phyloP scores from a whole-genome alignment of 2,113 vertebrate genomes.

The Hippoglossus stenolepis region DNA sequence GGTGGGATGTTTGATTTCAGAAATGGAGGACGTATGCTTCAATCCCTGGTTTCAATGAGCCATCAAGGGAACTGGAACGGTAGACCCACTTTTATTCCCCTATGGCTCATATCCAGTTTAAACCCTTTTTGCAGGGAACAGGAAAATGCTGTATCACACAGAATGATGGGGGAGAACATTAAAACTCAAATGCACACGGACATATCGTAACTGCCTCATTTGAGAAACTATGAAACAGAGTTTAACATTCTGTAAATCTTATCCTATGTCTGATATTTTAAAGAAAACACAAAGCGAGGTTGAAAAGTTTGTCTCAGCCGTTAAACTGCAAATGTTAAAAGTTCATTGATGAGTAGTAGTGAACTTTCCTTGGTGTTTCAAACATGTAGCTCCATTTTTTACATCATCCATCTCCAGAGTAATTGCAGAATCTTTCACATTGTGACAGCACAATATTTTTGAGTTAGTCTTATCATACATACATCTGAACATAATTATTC shows the following conservation, averaged over 20 bases:
- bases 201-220: not conserved
- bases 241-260: slow-evolving; percentile 6
- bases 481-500: not conserved
- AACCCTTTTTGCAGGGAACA: slow-evolving; percentile 53
- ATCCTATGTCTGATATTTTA: slow-evolving; percentile 23
- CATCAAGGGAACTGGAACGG: slow-evolving; percentile 55
- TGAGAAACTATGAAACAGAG: not conserved
- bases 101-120: slow-evolving; percentile 49
- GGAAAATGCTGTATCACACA: slow-evolving; percentile 1
- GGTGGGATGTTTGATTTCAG: slow-evolving; percentile 48
- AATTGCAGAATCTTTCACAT: not conserved
- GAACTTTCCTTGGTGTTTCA: not conserved
- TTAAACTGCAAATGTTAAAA: not conserved
- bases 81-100: slow-evolving; percentile 40
- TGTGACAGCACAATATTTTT: not conserved
- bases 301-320: not conserved
- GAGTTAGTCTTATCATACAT: not conserved
- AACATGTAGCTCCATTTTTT: not conserved
- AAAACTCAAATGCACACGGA: slow-evolving; percentile 29
- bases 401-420: not conserved
- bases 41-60: slow-evolving; percentile 64
- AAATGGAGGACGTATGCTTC: slow-evolving; percentile 68
- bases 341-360: not conserved
- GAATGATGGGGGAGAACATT: not conserved
- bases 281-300: not conserved